A percentile compares a stretch with the other conserved stretches of the same genome.
phyloP scores from a whole-genome alignment of 2,113 vertebrate species.

The Chiloscyllium plagiosum region DNA sequence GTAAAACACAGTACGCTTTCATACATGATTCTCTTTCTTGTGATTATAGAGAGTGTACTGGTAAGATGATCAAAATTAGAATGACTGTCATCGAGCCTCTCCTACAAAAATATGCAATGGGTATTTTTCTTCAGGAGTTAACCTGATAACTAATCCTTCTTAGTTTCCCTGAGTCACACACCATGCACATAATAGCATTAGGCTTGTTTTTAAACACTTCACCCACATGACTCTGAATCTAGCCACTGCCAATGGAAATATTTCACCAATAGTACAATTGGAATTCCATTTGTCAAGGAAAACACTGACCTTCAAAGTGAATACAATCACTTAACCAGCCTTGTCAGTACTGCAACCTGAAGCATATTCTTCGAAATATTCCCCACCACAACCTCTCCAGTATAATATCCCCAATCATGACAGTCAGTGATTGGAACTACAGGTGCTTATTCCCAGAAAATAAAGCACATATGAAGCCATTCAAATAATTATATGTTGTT shows the following conservation, averaged over 20 bases:
- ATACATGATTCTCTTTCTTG: not conserved
- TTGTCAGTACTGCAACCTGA: not conserved
- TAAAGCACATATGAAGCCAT: not conserved
- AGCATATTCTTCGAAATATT: not conserved
- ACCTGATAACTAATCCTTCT: not conserved
- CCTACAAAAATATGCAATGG: not conserved
- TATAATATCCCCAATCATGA: not conserved
- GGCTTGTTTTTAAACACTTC: not conserved
- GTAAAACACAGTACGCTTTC: not conserved
- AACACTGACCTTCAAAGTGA: not conserved
- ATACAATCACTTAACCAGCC: not conserved
- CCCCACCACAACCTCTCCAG: not conserved
- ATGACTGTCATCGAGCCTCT: not conserved
- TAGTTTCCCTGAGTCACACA: not conserved
- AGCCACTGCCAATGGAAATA: not conserved
- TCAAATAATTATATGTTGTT: not conserved
- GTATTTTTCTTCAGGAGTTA: not conserved
- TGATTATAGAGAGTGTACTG: not conserved
- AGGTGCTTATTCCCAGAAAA: not conserved
- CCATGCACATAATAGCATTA: not conserved
- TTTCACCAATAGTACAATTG: not conserved
- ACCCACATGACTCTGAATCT: not conserved
- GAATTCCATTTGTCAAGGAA: not conserved
- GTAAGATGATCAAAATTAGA: not conserved
- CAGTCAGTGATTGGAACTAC: not conserved